phyloP scores from a whole-genome alignment of 2,888 invertebrate genomes.

The Phytoseiulus persimilis region DNA sequence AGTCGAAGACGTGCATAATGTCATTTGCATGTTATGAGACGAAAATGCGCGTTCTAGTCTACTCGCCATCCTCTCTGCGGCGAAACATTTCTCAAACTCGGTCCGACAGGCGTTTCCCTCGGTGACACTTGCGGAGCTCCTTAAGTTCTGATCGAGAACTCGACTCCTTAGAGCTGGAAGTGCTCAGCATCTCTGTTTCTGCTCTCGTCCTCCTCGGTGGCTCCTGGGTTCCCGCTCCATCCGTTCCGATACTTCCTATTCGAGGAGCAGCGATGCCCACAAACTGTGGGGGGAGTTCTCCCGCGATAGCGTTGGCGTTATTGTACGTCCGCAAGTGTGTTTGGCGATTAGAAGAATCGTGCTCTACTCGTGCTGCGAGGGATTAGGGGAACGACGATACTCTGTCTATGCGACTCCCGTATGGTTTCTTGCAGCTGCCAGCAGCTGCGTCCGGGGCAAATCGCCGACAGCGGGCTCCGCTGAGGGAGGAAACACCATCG shows the following conservation, averaged over 20 bases:
- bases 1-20: not conserved
- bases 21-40: not conserved
- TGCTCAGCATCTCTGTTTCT: too few species aligned
- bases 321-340: not conserved
- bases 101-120: not conserved
- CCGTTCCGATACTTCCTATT: not conserved
- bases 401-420: not conserved
- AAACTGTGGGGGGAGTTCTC: not conserved
- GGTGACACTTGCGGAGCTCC: not conserved
- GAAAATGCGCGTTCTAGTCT: not conserved
- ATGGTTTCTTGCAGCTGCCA: not conserved
- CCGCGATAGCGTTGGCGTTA: not conserved
- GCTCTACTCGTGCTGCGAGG: not conserved
- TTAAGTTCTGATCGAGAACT: too few species aligned
- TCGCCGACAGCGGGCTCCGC: not conserved
- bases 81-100: too few species aligned
- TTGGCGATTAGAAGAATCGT: constrained; percentile 5
- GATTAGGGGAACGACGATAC: not conserved
- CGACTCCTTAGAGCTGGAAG: too few species aligned
- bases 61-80: too few species aligned
- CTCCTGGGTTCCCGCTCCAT: not conserved
- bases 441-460: not conserved
- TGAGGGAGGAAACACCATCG: not conserved
- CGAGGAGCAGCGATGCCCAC: not conserved
- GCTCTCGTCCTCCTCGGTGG: too few species aligned